Conservation (phyloP, 1,140 invertebrate species). For the Tetramorium alpestre region DNA sequence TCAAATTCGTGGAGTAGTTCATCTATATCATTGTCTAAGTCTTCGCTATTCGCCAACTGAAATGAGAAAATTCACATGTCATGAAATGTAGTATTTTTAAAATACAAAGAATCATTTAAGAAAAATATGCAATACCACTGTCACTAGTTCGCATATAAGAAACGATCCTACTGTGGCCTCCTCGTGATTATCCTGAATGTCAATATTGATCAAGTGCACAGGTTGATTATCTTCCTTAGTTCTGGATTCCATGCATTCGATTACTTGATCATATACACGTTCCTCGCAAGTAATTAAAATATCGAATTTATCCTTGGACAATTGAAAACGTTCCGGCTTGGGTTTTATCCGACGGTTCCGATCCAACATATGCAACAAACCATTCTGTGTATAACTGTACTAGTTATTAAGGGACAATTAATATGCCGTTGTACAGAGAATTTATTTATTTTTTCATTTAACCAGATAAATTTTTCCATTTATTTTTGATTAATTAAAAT, state of each 20-base stretch:
- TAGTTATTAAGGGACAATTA: conserved; percentile 46
- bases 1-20: conserved; percentile 98
- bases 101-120: conserved; percentile 16
- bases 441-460: no score
- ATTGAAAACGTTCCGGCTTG: conserved; percentile 97
- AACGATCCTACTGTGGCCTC: conserved; percentile 99
- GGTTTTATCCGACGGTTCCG: conserved; percentile 98
- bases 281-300: conserved; percentile 99
- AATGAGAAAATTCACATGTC: conserved; percentile 76
- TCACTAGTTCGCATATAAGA: conserved; percentile 97
- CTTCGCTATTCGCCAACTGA: conserved; percentile 95
- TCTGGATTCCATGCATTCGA: conserved; percentile 91
- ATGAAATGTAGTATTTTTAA: not conserved
- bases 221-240: conserved; percentile 92
- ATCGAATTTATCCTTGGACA: conserved; percentile 96
- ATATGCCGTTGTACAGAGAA: not conserved
- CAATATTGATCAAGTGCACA: conserved; percentile 99
- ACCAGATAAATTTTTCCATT: no score
- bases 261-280: conserved; percentile 98
- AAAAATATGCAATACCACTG: conserved; percentile 88
- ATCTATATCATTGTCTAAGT: conserved; percentile 99
- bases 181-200: conserved; percentile 99
- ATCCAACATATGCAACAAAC: conserved; percentile 99
- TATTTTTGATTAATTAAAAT: no score
- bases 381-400: conserved; percentile 98